Evolutionary conservation across 2,888 invertebrate species (phyloP), one percentile per base, ranked within the genome.

Genomic region (Metalampra italica): DNA sequence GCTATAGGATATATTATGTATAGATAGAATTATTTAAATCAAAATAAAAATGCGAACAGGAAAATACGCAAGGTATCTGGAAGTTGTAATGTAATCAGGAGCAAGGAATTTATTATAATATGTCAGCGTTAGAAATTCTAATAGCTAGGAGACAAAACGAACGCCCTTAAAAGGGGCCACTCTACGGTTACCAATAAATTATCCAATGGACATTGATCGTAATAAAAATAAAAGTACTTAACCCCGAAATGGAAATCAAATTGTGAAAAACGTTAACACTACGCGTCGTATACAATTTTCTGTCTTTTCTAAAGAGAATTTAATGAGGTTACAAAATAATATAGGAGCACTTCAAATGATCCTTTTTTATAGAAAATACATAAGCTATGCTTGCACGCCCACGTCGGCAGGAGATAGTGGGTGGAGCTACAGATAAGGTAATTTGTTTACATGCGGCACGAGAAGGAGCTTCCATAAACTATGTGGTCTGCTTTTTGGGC

Each of bases 61-160:
- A 11, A 34, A 11, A 34, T 34, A 11, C 34, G 34, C 34, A 7
- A 9, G 9, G 50, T 12, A 46, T 64, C 51, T 52, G 53, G 54
- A 56, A 58, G 41, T 46, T 49, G 43, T 50, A 56, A 57, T 51
- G 29, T 58, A 64, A 61, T 56, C 58, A 55, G 50, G 59, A 68
- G 60, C 61, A 55, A 62, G 54, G 54, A 43, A 57, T 64, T 70
- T 71, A 70, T 64, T 65, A 51, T 63, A 68, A 72, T 61, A 47
- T 38, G 49, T 55, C 52, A 57, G 52, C 57, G 67, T 66, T 68
- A 62, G 55, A 71, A 70, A 70, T 68, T 66, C 64, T 50, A 67
- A 71, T 69, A 51, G 49, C 52, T 49, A 46, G 49, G 55, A 47
- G 52, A 54, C 59, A 67, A 62, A 63, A 32, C 53, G 66, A 63